Percentiles rank a stretch among this genome's conserved stretches.
phyloP scores from a whole-genome alignment of 2,113 vertebrate species.

The Seriola rivoliana region DNA sequence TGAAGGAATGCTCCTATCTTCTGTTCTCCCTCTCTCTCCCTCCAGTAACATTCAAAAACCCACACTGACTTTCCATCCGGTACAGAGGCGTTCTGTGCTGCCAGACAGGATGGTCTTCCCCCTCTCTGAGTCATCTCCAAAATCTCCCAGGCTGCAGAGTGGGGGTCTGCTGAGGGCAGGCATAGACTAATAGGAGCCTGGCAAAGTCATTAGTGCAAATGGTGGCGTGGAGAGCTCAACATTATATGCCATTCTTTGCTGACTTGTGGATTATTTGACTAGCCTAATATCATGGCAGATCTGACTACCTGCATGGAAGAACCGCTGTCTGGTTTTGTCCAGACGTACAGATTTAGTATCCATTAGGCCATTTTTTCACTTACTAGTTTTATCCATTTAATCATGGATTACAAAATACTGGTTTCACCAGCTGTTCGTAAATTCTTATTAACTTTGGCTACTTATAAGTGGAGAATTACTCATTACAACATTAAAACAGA shows the following conservation, averaged over 20 bases:
- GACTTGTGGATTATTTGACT: constrained; percentile 27
- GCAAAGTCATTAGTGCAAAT: constrained; percentile 58
- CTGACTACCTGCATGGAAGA: constrained; percentile 13
- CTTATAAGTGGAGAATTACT: not conserved
- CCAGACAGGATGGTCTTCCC: constrained; percentile 58
- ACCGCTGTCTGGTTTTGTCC: constrained; percentile 4
- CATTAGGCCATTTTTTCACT: not conserved
- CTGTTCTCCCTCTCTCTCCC: constrained; percentile 19
- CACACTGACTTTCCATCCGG: constrained; percentile 66
- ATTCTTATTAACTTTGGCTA: not conserved
- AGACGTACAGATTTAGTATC: not conserved
- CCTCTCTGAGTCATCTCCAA: constrained; percentile 61
- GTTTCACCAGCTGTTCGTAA: not conserved
- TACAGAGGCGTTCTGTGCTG: constrained; percentile 44
- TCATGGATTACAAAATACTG: not conserved
- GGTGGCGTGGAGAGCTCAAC: constrained; percentile 5
- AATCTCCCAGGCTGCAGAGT: constrained; percentile 43
- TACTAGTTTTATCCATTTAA: constrained; percentile 15
- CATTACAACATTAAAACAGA: not conserved
- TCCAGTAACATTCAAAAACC: constrained; percentile 50
- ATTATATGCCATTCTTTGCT: not conserved
- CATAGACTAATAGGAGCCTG: constrained; percentile 32
- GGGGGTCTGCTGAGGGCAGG: constrained; percentile 40
- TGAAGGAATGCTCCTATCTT: constrained; percentile 33
- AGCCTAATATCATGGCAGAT: constrained; percentile 20